A percentile compares a stretch with the other conserved stretches of the same genome.
Conservation (phyloP, 2,888 invertebrate genomes). For the Steromphala cineraria region DNA sequence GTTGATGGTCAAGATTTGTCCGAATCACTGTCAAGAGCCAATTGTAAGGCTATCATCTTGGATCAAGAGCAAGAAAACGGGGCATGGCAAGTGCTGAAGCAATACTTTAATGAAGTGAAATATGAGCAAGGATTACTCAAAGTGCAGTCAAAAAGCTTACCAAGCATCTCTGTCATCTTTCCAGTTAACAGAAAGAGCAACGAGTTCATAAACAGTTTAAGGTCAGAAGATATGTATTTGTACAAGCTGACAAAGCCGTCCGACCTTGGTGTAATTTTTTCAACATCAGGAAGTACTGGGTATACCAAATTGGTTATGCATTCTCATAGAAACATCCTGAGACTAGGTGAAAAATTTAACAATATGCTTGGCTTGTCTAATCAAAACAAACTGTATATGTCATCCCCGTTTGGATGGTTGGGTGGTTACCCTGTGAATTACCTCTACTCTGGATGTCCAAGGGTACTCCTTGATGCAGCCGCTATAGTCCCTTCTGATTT, state of each 20-base stretch:
- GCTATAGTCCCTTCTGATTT: background rate
- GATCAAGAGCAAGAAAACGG: background rate
- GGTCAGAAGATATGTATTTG: background rate
- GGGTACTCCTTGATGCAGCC: background rate
- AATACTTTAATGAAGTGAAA: background rate
- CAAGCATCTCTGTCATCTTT: background rate
- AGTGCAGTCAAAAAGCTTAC: background rate
- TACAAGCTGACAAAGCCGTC: background rate
- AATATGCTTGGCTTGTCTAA: too few species aligned
- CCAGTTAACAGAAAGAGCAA: background rate
- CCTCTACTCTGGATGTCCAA: background rate
- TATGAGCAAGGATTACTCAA: background rate
- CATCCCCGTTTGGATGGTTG: background rate
- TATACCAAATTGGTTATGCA: background rate
- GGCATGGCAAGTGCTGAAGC: background rate
- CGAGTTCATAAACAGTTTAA: background rate
- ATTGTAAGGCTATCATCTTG: background rate
- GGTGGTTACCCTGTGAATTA: background rate
- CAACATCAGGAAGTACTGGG: background rate
- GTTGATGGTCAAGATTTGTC: background rate
- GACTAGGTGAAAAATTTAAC: background rate
- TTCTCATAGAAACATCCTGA: background rate
- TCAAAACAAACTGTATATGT: background rate
- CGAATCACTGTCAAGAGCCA: background rate
- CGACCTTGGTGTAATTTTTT: background rate